These are phyloP conservation scores for Phyllostomus discolor DNA, from an alignment of 2,113 vertebrate genomes.

Conservation along the genomic window DNA sequence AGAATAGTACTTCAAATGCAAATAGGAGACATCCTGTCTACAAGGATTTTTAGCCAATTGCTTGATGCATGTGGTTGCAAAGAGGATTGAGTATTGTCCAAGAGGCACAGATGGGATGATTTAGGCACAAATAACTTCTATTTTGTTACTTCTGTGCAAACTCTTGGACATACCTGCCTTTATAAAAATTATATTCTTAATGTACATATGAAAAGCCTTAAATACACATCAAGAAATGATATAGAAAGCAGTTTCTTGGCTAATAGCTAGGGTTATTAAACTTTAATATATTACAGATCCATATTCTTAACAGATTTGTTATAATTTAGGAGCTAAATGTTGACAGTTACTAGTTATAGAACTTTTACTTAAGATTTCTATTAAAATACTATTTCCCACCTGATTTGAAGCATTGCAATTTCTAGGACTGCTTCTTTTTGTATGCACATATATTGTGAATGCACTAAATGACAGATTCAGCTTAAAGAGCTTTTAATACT, in stretches of 20 bases:
- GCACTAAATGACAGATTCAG: background rate
- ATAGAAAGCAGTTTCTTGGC: slow-evolving; percentile 74
- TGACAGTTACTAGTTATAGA: slow-evolving; percentile 40
- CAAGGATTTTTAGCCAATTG: slow-evolving; percentile 80
- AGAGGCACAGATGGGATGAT: slow-evolving; percentile 84
- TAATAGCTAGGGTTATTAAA: slow-evolving; percentile 42
- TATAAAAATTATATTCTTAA: slow-evolving; percentile 54
- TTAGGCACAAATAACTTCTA: slow-evolving; percentile 83
- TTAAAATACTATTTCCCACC: slow-evolving; percentile 42
- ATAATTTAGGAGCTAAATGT: slow-evolving; percentile 50
- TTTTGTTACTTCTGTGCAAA: slow-evolving; percentile 78
- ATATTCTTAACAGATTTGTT: slow-evolving; percentile 56
- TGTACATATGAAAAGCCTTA: slow-evolving; percentile 47
- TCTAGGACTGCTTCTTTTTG: background rate
- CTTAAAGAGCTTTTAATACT: background rate
- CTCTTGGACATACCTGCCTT: slow-evolving; percentile 79
- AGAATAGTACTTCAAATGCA: slow-evolving; percentile 80
- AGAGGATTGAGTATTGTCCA: slow-evolving; percentile 80
- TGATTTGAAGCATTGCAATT: slow-evolving; percentile 57
- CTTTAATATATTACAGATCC: slow-evolving; percentile 46
- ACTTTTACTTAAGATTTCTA: slow-evolving; percentile 52
- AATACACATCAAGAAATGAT: slow-evolving; percentile 67
- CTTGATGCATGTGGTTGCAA: slow-evolving; percentile 81
- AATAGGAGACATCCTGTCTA: slow-evolving; percentile 85
- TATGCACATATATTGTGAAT: background rate